A percentile compares a stretch with the other conserved stretches of the same genome.
These are phyloP conservation scores for Puma concolor DNA, from an alignment of 2,113 vertebrate species.

Conservation along the genomic window DNA sequence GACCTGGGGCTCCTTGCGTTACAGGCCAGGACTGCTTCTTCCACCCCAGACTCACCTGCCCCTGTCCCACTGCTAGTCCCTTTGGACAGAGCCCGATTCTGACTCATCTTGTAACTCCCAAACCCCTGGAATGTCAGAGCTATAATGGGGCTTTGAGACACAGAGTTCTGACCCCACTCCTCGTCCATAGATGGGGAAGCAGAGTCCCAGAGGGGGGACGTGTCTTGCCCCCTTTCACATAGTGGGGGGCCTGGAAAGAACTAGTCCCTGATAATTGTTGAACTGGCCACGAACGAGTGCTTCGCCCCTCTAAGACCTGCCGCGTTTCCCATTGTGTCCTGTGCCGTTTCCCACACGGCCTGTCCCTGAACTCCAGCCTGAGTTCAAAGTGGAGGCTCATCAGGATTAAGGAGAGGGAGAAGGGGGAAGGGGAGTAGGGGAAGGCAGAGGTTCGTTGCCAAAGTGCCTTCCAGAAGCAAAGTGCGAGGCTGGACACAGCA, in stretches of 20 bases:
- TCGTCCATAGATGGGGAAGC: neutral
- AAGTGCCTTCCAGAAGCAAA: neutral
- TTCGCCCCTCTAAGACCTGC: no score
- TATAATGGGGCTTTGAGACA: neutral
- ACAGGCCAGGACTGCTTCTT: neutral
- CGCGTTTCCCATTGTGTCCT: no score
- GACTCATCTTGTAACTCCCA: neutral
- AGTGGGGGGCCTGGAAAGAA: neutral
- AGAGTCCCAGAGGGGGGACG: accelerated
- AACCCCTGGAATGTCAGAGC: neutral
- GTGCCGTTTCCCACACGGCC: neutral
- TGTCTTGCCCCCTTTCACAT: neutral
- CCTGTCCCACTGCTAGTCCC: neutral
- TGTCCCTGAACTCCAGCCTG: neutral
- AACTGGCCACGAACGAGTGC: neutral
- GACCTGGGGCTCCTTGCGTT: neutral
- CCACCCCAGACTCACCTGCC: neutral
- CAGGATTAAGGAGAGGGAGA: neutral
- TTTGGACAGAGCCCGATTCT: neutral
- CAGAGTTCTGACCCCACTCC: neutral
- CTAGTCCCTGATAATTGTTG: neutral
- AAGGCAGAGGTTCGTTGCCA: neutral
- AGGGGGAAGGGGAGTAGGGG: neutral
- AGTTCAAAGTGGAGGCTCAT: neutral
- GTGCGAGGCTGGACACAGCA: neutral